A percentile compares a stretch with the other conserved stretches of the same genome.
These are phyloP conservation scores for Ochropacha duplaris DNA, from an alignment of 2,888 invertebrate genomes.

Conservation along the genomic window DNA sequence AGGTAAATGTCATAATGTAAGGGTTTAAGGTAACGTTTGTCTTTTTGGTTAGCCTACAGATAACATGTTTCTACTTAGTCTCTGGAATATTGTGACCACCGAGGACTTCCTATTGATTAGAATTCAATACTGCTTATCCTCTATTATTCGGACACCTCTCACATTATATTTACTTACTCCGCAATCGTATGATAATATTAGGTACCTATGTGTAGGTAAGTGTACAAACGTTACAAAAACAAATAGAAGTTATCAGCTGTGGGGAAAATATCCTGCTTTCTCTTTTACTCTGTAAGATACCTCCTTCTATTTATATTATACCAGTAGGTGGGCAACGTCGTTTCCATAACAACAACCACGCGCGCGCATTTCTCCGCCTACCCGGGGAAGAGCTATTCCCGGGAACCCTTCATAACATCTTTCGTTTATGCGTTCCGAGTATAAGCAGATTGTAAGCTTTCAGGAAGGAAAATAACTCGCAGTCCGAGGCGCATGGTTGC, in stretches of 20 bases:
- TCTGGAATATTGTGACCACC: too few species aligned
- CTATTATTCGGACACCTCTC: too few species aligned
- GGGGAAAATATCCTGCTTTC: constrained; percentile 7
- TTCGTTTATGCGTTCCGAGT: constrained; percentile 76
- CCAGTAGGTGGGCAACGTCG: constrained; percentile 64
- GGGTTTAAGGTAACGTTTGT: too few species aligned
- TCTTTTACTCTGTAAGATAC: constrained; percentile 25
- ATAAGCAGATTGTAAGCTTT: constrained; percentile 85
- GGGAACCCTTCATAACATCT: constrained; percentile 40
- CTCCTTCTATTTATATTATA: constrained; percentile 51
- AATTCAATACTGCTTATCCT: too few species aligned
- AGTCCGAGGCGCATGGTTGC: constrained; percentile 44
- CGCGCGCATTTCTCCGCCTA: constrained; percentile 68
- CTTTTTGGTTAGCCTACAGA: too few species aligned
- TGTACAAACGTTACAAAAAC: not conserved
- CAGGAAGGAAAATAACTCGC: constrained; percentile 81
- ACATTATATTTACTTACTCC: too few species aligned
- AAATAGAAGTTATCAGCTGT: not conserved
- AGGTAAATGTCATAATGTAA: too few species aligned
- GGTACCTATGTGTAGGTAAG: too few species aligned
- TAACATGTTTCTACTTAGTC: too few species aligned
- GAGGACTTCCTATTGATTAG: too few species aligned
- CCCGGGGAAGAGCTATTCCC: constrained; percentile 52
- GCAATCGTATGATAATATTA: too few species aligned
- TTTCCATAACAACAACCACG: constrained; percentile 76